These are phyloP conservation scores for Brachyptera putata DNA, from an alignment of 2,888 invertebrate species.

Conservation along the genomic window DNA sequence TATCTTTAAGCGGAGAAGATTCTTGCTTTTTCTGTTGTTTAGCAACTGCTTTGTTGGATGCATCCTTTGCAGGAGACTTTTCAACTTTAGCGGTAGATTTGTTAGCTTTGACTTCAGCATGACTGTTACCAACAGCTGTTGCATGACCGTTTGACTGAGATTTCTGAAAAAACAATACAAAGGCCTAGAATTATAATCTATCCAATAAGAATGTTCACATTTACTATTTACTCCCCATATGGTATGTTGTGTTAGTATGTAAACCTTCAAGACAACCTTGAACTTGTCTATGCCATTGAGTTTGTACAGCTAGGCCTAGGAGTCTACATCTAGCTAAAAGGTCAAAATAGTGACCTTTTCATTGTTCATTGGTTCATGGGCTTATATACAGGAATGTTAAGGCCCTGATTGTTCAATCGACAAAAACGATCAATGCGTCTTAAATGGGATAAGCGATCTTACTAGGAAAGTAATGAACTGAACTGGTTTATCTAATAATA, in stretches of 20 bases:
- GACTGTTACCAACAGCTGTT: conserved; percentile 35
- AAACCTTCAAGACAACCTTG: neutral
- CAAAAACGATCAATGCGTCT: too few relatives aligned
- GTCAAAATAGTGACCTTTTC: conserved; percentile 6
- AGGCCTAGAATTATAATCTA: too few relatives aligned
- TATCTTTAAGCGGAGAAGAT: conserved; percentile 47
- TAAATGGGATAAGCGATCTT: too few relatives aligned
- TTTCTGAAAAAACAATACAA: conserved; percentile 33
- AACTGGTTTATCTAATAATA: conserved; percentile 6
- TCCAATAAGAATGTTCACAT: too few relatives aligned
- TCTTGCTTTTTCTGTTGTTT: conserved; percentile 43
- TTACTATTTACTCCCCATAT: too few relatives aligned
- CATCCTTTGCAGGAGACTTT: conserved; percentile 34
- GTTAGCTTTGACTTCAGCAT: conserved; percentile 30
- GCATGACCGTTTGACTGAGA: conserved; percentile 39
- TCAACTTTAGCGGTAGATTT: conserved; percentile 29
- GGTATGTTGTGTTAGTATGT: conserved; percentile 3
- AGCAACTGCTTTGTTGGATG: conserved; percentile 11
- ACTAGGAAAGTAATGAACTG: too few relatives aligned
- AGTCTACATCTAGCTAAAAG: too few relatives aligned
- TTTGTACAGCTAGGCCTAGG: too few relatives aligned
- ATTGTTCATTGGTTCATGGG: too few relatives aligned
- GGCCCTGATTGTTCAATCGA: too few relatives aligned
- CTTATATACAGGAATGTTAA: too few relatives aligned
- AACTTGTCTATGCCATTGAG: too few relatives aligned